Percentiles rank a stretch among this genome's conserved stretches.
These are phyloP conservation scores for Apis florea DNA, from an alignment of 1,140 invertebrate genomes.

Conservation along the genomic window DNA sequence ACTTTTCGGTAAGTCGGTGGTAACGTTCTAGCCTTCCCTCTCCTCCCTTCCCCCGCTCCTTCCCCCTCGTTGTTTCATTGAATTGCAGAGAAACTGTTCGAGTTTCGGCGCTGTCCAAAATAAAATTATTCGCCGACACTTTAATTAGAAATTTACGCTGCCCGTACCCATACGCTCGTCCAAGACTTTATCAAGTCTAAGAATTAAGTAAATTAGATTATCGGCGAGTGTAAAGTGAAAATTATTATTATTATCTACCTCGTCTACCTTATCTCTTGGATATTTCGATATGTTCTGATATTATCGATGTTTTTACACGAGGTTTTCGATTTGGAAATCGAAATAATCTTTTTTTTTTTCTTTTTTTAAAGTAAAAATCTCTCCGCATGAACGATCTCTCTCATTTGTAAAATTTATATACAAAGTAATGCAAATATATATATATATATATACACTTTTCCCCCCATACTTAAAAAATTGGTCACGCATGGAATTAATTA, in stretches of 20 bases:
- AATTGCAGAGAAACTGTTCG: slow-evolving; percentile 22
- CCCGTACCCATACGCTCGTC: neutral
- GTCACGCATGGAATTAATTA: too few relatives aligned
- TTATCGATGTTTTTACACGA: too few relatives aligned
- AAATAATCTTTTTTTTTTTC: too few relatives aligned
- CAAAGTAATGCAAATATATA: too few relatives aligned
- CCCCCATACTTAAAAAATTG: too few relatives aligned
- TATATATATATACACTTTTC: too few relatives aligned
- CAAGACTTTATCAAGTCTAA: neutral
- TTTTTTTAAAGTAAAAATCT: too few relatives aligned
- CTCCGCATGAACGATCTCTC: too few relatives aligned
- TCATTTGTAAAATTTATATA: too few relatives aligned
- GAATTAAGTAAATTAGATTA: slow-evolving; percentile 18
- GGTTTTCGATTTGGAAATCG: too few relatives aligned
- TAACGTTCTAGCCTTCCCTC: neutral
- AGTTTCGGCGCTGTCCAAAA: slow-evolving; percentile 15
- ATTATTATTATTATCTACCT: slow-evolving; percentile 13
- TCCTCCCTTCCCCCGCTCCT: neutral
- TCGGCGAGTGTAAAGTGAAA: slow-evolving; percentile 10
- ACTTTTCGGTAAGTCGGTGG: slow-evolving; percentile 27
- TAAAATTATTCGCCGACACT: slow-evolving; percentile 22
- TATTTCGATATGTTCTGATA: too few relatives aligned
- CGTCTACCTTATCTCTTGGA: too few relatives aligned
- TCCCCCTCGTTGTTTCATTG: slow-evolving; percentile 21
- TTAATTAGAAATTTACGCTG: slow-evolving; percentile 29